Conservation (phyloP, 2,797 vertebrate species). For the Scolopax bukidnonensis region DNA sequence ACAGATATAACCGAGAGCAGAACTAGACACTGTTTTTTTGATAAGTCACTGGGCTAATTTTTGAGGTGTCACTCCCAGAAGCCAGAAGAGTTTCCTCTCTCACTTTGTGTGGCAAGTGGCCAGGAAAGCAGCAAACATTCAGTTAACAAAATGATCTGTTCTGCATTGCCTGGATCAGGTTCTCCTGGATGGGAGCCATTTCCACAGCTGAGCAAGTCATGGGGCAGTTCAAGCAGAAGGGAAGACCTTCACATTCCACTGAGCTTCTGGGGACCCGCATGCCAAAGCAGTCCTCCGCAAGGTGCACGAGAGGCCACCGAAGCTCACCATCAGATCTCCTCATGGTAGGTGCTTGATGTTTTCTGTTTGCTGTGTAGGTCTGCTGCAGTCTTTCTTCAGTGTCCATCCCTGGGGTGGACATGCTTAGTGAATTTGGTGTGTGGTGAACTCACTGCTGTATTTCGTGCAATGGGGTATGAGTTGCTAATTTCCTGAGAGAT, state of each 20-base stretch:
- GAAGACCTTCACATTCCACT: fast-evolving
- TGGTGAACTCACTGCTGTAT: not conserved
- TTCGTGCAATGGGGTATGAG: not conserved
- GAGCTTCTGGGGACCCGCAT: not conserved
- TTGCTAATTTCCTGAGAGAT: not conserved
- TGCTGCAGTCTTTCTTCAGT: not conserved
- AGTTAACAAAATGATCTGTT: not conserved
- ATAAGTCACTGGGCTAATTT: not conserved
- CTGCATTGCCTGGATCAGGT: not conserved
- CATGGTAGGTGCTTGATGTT: not conserved
- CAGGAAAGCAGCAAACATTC: not conserved
- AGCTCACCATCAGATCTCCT: fast-evolving
- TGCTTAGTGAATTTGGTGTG: not conserved
- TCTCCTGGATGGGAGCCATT: not conserved
- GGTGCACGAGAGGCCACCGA: fast-evolving
- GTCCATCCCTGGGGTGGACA: not conserved
- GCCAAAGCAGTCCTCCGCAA: not conserved
- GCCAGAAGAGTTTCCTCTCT: not conserved
- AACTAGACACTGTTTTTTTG: not conserved
- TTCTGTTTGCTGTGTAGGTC: not conserved
- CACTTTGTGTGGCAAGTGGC: not conserved
- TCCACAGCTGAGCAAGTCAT: not conserved
- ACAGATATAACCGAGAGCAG: not conserved
- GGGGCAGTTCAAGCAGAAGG: not conserved
- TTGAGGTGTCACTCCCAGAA: not conserved